Evolutionary conservation across 2,113 vertebrate genomes (phyloP), one percentile per base, ranked within the genome.

Genomic region (Verasper variegatus): DNA sequence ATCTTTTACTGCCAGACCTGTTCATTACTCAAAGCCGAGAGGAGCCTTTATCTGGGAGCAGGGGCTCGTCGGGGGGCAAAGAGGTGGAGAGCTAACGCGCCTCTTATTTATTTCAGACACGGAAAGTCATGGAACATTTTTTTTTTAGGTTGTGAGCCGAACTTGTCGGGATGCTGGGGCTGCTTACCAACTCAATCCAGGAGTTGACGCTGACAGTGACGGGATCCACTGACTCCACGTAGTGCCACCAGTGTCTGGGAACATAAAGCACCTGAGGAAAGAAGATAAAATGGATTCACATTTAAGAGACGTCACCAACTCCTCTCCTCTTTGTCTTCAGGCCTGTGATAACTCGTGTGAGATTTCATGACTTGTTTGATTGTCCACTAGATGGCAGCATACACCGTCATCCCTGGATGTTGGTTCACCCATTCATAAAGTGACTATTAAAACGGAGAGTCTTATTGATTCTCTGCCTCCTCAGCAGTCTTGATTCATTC

Each of bases 241-340:
- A 98, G 93, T 99, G 98, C 97, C 98, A 99, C 97, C 97, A 99
- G 82, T 97, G 97, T 81, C 94, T 96, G 80, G 98, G 98, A 71
- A 99, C 95, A 10, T 96, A 94, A 42, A 99, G 95, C 85, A 99
- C 96, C 98, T 99, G 93, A 56, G 14, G 3, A 59, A 49, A 82
- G 51, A 35, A 54, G 18, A 59, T 6, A 61, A 27, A 54, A 67
- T n/a, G 14, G 21, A 70, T 62, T 8, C 55, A 24, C 17, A 42
- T n/a, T 56, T 59, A 20, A 51, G 4, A 12, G 27, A 58, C 14
- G 54, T 5, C 54, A 56, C 27, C 23, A 3, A 31, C n/a, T 54
- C 21, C 31, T 37, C 21, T 52, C 26, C 26, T 20, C 17, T 70
- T 45, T 58, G 21, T 73, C 42, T 35, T 49, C n/a, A n/a, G 31